A percentile compares a stretch with the other conserved stretches of the same genome.
These are phyloP conservation scores for Paramormyrops hopkinsi DNA, from an alignment of 2,797 vertebrate genomes.

Conservation along the genomic window DNA sequence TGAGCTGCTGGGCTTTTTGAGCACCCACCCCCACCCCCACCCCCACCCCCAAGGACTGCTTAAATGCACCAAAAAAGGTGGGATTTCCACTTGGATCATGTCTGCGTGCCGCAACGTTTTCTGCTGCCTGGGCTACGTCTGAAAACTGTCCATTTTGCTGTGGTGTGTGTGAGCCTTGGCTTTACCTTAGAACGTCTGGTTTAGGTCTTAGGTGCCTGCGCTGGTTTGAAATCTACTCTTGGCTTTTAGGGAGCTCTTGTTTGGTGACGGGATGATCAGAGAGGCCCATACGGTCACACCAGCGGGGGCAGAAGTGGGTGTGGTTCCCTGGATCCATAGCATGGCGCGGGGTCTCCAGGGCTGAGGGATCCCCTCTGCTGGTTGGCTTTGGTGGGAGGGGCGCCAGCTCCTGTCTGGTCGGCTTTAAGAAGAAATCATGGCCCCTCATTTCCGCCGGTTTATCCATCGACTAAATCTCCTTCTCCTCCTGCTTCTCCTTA, in stretches of 20 bases:
- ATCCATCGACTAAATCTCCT: not conserved
- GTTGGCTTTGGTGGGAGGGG: not conserved
- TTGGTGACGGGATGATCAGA: not conserved
- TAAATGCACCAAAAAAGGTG: not conserved
- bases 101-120: not conserved
- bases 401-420: not conserved
- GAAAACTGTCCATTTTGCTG: not conserved
- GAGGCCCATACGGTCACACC: not conserved
- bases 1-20: not conserved
- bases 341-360: not conserved
- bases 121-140: not conserved
- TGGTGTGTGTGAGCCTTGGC: not conserved
- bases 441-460: not conserved
- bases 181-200: not conserved
- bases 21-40: not conserved
- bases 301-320: conserved; percentile 43
- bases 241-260: not conserved
- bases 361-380: not conserved
- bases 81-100: not conserved
- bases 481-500: not conserved
- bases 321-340: conserved; percentile 22
- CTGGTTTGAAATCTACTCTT: not conserved
- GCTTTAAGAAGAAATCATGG: not conserved
- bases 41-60: not conserved
- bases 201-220: not conserved